A percentile compares a stretch with the other conserved stretches of the same genome.
These are phyloP conservation scores for Gila orcuttii DNA, from an alignment of 2,113 vertebrate species.

Conservation along the genomic window DNA sequence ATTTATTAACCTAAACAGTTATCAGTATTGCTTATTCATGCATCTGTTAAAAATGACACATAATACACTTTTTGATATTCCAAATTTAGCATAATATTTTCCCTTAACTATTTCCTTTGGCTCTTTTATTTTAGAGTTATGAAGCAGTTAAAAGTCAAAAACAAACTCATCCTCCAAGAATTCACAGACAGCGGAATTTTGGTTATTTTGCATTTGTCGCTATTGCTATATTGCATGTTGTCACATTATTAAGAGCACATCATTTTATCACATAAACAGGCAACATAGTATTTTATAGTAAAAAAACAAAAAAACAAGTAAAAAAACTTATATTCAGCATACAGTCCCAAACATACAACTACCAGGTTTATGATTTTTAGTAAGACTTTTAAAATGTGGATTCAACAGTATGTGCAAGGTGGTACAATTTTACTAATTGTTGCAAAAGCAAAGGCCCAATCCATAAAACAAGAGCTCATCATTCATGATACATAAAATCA, in stretches of 20 bases:
- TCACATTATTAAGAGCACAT: neutral
- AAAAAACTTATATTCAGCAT: neutral
- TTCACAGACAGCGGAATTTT: neutral
- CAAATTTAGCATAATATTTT: neutral
- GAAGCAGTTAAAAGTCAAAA: neutral
- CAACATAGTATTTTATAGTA: neutral
- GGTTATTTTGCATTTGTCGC: neutral
- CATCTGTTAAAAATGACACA: neutral
- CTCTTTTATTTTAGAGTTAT: neutral
- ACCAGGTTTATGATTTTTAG: neutral
- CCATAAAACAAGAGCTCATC: neutral
- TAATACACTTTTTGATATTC: neutral
- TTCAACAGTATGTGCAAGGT: neutral
- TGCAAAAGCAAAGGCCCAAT: neutral
- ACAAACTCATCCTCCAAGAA: neutral
- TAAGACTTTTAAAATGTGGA: neutral
- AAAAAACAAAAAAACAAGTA: neutral
- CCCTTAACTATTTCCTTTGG: neutral
- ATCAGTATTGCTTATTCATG: slow-evolving; percentile 4
- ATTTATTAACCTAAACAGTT: slow-evolving; percentile 2
- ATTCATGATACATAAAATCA: neutral
- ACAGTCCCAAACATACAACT: neutral
- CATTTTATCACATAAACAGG: neutral
- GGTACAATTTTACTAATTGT: neutral
- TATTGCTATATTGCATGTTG: slow-evolving; percentile 9